Conservation (phyloP, 2,888 invertebrate genomes). For the Eupithecia exiguata region DNA sequence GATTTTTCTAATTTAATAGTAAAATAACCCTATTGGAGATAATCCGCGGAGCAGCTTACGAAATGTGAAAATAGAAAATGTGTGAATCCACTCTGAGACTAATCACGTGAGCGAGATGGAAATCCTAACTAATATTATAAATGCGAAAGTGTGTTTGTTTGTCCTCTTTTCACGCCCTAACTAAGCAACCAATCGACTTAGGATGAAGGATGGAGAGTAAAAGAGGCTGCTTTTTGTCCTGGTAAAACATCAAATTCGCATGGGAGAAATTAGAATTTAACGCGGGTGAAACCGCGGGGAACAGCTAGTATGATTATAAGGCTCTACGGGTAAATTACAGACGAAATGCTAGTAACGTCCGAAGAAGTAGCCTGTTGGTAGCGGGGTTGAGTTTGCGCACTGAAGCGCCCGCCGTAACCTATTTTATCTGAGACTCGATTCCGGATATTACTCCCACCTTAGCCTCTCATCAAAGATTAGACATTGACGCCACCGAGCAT, state of each 20-base stretch:
- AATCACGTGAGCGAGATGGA: conserved; percentile 39
- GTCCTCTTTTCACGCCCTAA: no score
- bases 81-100: conserved; percentile 15
- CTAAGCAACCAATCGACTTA: no score
- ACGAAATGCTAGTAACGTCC: conserved; percentile 45
- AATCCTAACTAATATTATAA: no score
- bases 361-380: conserved; percentile 54
- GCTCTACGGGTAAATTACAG: conserved; percentile 42
- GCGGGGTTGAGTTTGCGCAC: conserved; percentile 59
- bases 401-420: conserved; percentile 56
- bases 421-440: conserved; percentile 59
- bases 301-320: conserved; percentile 41
- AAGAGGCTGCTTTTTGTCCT: no score
- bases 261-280: no score
- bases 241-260: no score
- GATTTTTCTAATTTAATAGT: no score
- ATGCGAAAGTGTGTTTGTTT: no score
- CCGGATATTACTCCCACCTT: conserved; percentile 45
- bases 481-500: conserved; percentile 46
- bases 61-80: background rate
- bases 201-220: no score
- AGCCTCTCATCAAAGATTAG: conserved; percentile 43
- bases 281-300: no score
- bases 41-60: background rate
- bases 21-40: background rate